Conservation (phyloP, 1,140 invertebrate species). For the Scaptomyza graminum region DNA sequence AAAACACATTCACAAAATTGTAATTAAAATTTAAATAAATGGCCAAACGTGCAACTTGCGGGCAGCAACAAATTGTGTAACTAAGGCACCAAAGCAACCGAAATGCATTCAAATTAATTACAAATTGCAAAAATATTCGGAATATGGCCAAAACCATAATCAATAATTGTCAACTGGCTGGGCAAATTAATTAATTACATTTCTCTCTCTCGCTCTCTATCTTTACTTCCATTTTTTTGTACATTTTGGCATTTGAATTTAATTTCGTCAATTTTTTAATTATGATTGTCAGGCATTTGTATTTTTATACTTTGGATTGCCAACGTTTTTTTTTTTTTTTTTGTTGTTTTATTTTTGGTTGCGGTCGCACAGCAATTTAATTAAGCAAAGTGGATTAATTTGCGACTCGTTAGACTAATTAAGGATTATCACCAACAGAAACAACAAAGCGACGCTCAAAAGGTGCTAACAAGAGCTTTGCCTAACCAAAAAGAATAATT, state of each 20-base stretch:
- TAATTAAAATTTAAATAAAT: slow-evolving; percentile 74
- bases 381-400: slow-evolving; percentile 84
- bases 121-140: slow-evolving; percentile 15
- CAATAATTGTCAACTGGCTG: slow-evolving; percentile 78
- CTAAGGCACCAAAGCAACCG: slow-evolving; percentile 48
- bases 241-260: slow-evolving; percentile 30
- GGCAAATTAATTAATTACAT: slow-evolving; percentile 81
- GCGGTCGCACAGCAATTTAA: slow-evolving; percentile 71
- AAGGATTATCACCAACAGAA: slow-evolving; percentile 77
- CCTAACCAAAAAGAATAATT: not conserved
- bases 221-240: slow-evolving; percentile 27
- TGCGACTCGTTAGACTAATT: slow-evolving; percentile 83
- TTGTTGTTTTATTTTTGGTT: not conserved
- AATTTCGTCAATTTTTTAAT: slow-evolving; percentile 50
- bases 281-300: slow-evolving; percentile 33
- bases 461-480: slow-evolving; percentile 34
- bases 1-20: slow-evolving; percentile 61
- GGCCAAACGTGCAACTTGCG: slow-evolving; percentile 38
- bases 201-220: slow-evolving; percentile 17
- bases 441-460: slow-evolving; percentile 23
- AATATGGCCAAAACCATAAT: slow-evolving; percentile 69
- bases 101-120: slow-evolving; percentile 40
- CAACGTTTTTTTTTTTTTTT: slow-evolving; percentile 4
- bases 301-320: slow-evolving; percentile 24
- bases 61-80: slow-evolving; percentile 54